phyloP scores from a whole-genome alignment of 2,113 vertebrate genomes.

The Syngnathus floridae region DNA sequence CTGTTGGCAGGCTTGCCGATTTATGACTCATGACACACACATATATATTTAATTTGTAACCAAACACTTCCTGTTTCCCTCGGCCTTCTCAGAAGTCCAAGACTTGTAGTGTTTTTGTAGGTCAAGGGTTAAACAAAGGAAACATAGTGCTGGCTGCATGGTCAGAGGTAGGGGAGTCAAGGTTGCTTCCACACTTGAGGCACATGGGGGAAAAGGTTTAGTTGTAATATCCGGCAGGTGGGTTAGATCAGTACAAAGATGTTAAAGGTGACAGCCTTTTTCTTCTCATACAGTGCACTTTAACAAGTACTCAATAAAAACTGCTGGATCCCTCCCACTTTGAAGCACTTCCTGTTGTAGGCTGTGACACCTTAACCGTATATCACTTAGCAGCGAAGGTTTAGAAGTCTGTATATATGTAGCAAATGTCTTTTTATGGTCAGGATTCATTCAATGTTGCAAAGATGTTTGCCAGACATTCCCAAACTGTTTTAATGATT shows the following conservation, averaged over 20 bases:
- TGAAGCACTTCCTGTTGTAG: constrained; percentile 17
- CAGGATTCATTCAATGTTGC: no score
- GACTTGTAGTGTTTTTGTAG: constrained; percentile 81
- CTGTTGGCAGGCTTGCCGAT: constrained; percentile 76
- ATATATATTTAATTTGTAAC: constrained; percentile 98
- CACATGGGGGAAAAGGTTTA: constrained; percentile 73
- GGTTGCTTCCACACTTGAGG: constrained; percentile 48
- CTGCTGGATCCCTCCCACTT: constrained; percentile 21
- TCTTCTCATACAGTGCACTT: constrained; percentile 17
- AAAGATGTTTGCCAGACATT: no score
- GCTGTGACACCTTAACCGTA: constrained; percentile 61
- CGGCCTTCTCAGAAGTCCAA: constrained; percentile 81
- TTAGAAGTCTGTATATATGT: no score
- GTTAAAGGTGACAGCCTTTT: constrained; percentile 39
- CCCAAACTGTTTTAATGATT: no score
- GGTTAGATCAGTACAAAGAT: constrained; percentile 41
- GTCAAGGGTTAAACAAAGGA: constrained; percentile 99
- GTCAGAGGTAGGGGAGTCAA: constrained; percentile 54
- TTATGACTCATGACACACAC: constrained; percentile 89
- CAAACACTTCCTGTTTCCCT: constrained; percentile 95
- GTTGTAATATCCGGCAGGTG: constrained; percentile 47
- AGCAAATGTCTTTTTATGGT: no score
- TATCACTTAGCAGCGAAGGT: no score
- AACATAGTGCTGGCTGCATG: constrained; percentile 71
- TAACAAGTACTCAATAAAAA: constrained; percentile 21